Conservation (phyloP, 2,113 vertebrate species). For the Atherinomorus stipes region DNA sequence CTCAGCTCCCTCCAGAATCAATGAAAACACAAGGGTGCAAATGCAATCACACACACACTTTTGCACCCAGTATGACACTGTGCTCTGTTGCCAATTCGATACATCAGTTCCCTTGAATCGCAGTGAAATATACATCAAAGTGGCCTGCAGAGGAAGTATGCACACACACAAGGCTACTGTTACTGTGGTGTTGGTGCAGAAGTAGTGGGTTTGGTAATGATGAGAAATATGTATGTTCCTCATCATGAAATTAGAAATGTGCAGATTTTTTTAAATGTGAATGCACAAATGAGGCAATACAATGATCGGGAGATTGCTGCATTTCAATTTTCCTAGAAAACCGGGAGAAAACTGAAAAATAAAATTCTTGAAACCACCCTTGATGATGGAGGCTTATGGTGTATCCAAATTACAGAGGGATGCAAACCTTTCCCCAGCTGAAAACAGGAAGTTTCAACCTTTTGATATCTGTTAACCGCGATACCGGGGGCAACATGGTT, state of each 20-base stretch:
- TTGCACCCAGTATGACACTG: slow-evolving; percentile 59
- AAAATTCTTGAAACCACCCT: not conserved
- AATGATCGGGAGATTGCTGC: too few relatives aligned
- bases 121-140: slow-evolving; percentile 77
- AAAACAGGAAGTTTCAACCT: too few relatives aligned
- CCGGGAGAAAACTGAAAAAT: not conserved
- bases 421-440: too few relatives aligned
- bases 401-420: not conserved
- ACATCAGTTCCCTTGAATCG: slow-evolving; percentile 63
- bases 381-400: not conserved
- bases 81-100: slow-evolving; percentile 26
- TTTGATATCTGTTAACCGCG: too few relatives aligned
- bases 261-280: not conserved
- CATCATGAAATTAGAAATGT: not conserved
- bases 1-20: slow-evolving; percentile 70
- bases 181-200: not conserved
- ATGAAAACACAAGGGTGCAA: slow-evolving; percentile 55
- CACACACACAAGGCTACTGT: not conserved
- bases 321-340: not conserved
- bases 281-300: not conserved
- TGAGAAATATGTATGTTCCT: too few relatives aligned
- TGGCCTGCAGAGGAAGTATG: slow-evolving; percentile 41
- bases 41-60: slow-evolving; percentile 8
- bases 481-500: too few relatives aligned
- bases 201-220: not conserved